Base-by-base conservation (phyloP, 1,140 invertebrate species). In the Penaeus vannamei region DNA sequence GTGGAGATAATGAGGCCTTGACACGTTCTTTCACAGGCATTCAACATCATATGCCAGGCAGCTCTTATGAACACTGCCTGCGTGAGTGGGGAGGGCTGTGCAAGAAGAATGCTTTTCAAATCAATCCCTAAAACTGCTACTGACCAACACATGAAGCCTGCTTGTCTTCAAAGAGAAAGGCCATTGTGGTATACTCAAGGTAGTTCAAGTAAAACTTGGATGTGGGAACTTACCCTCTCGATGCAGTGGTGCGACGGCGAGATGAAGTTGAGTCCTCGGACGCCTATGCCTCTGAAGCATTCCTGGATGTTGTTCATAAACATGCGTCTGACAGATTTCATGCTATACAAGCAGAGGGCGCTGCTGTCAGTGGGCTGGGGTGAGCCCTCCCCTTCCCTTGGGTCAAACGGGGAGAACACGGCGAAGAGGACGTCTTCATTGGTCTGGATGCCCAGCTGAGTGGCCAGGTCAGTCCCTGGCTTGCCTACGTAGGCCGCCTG, bases 261-360 rank as follows among this genome's bases (percentile, higher is more conserved):
- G 92, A 98, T 98, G 93, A 98, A 98, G 92, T 98, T 97, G 84
- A 98, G 93, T 22, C 98, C 98, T 72, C 97, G 94, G 91, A 96
- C 95, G 29, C 97, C 98, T 89, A 96, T 96, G 0, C 98, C 98
- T 93, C 96, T 96, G 93, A 99, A 99, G 93, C 98, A 99, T 66
- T 96, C 96, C 93, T 98, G 98, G 91, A 99, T 99, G 93, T 99
- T 99, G 93, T 97, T 96, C 95, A 99, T 99, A 93, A 99, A 99
- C 93, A 98, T 98, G 59, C 97, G 94, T 19, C 98, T 95, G 85
- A 99, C 97, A 10, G 96, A 95, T 93, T 98, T 97, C 87, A 99
- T 94, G 0, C 98, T 97, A 93, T 99, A 99, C 20, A 99, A 96
- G 93, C 99, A 99, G 5, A 99, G 94, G 0, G 97, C 98, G 94